phyloP scores from a whole-genome alignment of 2,888 invertebrate species.

The Thumatha senex region DNA sequence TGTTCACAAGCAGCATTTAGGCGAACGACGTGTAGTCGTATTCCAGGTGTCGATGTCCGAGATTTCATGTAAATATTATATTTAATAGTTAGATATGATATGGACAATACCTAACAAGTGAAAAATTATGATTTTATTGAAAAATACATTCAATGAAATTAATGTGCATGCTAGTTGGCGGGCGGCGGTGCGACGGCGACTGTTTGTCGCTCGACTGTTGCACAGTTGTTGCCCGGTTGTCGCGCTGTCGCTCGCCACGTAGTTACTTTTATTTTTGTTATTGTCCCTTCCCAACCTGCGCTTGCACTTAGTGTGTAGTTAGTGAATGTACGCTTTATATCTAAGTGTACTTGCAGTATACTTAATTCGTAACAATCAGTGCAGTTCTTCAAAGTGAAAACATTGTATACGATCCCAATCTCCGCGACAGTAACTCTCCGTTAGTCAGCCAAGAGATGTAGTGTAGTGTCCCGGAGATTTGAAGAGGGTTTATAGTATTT shows the following conservation, averaged over 20 bases:
- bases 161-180: slow-evolving; percentile 64
- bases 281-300: slow-evolving; percentile 41
- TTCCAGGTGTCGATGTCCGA: slow-evolving; percentile 41
- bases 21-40: slow-evolving; percentile 42
- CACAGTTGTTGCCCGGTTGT: slow-evolving; percentile 5
- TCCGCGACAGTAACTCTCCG: no score
- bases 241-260: slow-evolving; percentile 41
- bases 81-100: slow-evolving; percentile 77
- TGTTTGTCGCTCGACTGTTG: slow-evolving; percentile 1
- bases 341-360: slow-evolving; percentile 1
- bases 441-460: no score
- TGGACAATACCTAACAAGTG: slow-evolving; percentile 84
- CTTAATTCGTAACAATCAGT: no score
- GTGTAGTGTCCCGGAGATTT: no score
- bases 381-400: no score
- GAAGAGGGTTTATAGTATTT: no score
- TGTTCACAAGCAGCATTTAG: slow-evolving; percentile 66
- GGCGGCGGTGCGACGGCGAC: slow-evolving; percentile 31
- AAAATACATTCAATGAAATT: slow-evolving; percentile 79
- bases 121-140: slow-evolving; percentile 77
- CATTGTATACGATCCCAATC: no score
- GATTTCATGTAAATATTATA: slow-evolving; percentile 72
- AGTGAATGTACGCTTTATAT: slow-evolving; percentile 38
- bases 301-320: slow-evolving; percentile 58
- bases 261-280: slow-evolving; percentile 63